Percentiles rank a stretch among this genome's conserved stretches.
These are phyloP conservation scores for Scarus forsteni DNA, from an alignment of 2,797 vertebrate genomes.

Conservation along the genomic window DNA sequence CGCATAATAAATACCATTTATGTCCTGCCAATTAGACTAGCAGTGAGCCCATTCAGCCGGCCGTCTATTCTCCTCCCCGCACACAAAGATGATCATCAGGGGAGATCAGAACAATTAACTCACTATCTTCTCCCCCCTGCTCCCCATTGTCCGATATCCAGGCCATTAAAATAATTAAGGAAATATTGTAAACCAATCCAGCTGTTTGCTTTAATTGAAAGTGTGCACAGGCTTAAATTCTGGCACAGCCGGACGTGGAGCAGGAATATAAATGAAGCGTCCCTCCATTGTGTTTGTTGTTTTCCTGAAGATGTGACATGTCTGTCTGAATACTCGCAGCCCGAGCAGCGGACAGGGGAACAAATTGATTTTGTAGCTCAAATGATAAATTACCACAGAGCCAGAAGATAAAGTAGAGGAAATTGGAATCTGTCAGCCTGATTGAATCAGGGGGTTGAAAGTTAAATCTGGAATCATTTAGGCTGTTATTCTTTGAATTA, in stretches of 20 bases:
- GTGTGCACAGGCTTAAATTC: constrained; percentile 70
- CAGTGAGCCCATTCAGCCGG: constrained; percentile 78
- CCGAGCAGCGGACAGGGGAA: constrained; percentile 70
- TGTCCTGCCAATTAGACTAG: constrained; percentile 84
- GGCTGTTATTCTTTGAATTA: constrained; percentile 64
- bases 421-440: constrained; percentile 76
- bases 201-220: constrained; percentile 84
- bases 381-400: constrained; percentile 78
- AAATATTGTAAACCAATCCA: constrained; percentile 85
- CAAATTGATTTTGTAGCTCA: constrained; percentile 82
- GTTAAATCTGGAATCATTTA: constrained; percentile 77
- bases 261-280: constrained; percentile 77
- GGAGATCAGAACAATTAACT: constrained; percentile 85
- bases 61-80: constrained; percentile 77
- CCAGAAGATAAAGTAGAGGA: constrained; percentile 76
- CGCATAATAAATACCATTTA: constrained; percentile 85
- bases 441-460: constrained; percentile 74
- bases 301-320: constrained; percentile 72
- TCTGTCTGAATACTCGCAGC: constrained; percentile 72
- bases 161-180: constrained; percentile 85
- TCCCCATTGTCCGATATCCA: constrained; percentile 81
- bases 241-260: constrained; percentile 56
- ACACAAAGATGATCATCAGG: constrained; percentile 83
- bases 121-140: constrained; percentile 73
- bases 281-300: constrained; percentile 71